Base-by-base conservation (phyloP, 2,113 vertebrate genomes). In the Brienomyrus brachyistius region DNA sequence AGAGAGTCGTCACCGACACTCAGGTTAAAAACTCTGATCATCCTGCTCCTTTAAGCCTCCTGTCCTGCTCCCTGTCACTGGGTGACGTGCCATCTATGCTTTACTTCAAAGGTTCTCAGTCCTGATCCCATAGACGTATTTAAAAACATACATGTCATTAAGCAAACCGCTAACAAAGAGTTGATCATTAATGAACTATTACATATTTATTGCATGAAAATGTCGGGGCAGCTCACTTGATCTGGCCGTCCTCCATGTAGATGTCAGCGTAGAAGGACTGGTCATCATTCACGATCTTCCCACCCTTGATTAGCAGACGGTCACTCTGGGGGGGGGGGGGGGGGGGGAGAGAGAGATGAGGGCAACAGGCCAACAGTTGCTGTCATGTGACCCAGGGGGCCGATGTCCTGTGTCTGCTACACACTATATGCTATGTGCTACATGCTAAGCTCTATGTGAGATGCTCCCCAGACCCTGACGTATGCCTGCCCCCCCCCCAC, bases 271-370 rank as follows among this genome's bases (percentile, higher is more conserved):
- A 97, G 93, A 99, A 99, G 3, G 98, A 99, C 96, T 99, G 98
- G 96, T 99, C 98, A 96, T 99, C 98, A 2, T 99, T 99, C 89
- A 99, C 98, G n/a, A 99, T 99, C 96, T 99, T 99, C 5, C 97
- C 98, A 59, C 98, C 98, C 96, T 99, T 99, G 95, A 99, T 98
- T 93, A 99, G 93, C 88, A 99, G 97, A 90, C 98, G 98, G 91
- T 99, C 98, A 0, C 98, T 99, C 98, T 99, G 95, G 83, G 96
- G 94, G 86, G 17, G 52, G 17, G 52, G 51, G 87, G 0, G 50
- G 11, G 50, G 45, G 45, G 51, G 15, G 87, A 77, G 86, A 27
- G 86, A 51, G 88, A 84, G 45, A 47, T 40, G 11, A 77, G 35
- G 31, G 11, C 35, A 19, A 6, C 23, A 77, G 1, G 21, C 45